These are phyloP conservation scores for Zaprionus africanus DNA, from an alignment of 1,140 invertebrate species.

Conservation along the genomic window DNA sequence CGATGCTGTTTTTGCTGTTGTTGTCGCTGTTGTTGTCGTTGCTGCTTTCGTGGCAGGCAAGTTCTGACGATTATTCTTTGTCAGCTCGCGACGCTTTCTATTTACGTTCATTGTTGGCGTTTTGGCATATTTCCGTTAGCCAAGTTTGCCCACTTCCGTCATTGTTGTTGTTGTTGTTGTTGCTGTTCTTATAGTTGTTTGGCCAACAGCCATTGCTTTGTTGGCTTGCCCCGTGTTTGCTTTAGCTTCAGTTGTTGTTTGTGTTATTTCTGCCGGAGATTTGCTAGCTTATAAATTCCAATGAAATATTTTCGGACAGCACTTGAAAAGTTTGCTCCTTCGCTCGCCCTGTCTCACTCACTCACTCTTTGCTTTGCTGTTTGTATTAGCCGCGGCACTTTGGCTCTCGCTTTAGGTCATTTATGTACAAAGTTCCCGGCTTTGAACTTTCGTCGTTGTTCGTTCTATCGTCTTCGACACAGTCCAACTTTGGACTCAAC, in stretches of 20 bases:
- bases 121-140: conserved; percentile 66
- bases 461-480: background rate
- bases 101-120: conserved; percentile 54
- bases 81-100: conserved; percentile 40
- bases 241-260: conserved; percentile 54
- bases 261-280: conserved; percentile 46
- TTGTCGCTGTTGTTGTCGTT: conserved; percentile 8
- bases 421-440: conserved; percentile 71
- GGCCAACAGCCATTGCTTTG: conserved; percentile 36
- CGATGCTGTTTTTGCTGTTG: conserved; percentile 21
- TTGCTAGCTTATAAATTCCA: conserved; percentile 80
- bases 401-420: conserved; percentile 67
- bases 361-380: conserved; percentile 25
- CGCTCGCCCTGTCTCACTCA: conserved; percentile 9
- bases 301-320: conserved; percentile 75
- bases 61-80: conserved; percentile 50
- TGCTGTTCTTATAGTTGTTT: conserved; percentile 24
- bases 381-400: conserved; percentile 73
- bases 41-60: conserved; percentile 24
- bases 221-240: conserved; percentile 35
- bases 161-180: conserved; percentile 19
- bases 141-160: conserved; percentile 62
- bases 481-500: conserved; percentile 31
- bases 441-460: conserved; percentile 63
- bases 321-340: conserved; percentile 72